These are phyloP conservation scores for Drosophila truncata DNA, from an alignment of 1,140 invertebrate species.

Conservation along the genomic window DNA sequence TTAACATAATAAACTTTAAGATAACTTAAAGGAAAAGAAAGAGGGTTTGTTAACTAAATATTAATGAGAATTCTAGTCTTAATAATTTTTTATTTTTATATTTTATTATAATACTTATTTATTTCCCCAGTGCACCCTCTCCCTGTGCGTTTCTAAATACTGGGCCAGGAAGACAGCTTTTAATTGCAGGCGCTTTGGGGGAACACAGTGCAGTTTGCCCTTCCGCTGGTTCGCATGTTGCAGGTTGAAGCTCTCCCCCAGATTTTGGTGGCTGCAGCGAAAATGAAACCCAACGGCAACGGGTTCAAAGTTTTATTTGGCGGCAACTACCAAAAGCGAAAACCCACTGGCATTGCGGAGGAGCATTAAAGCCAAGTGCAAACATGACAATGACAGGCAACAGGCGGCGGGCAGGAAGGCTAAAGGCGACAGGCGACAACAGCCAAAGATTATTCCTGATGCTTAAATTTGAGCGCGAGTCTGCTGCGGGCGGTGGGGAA, in stretches of 20 bases:
- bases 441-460: constrained; percentile 60
- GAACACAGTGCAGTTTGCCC: constrained; percentile 23
- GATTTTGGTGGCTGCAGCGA: constrained; percentile 1
- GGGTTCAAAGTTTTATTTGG: constrained; percentile 46
- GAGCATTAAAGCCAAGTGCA: constrained; percentile 62
- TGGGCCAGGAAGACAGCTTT: constrained; percentile 33
- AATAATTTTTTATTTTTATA: too few species aligned
- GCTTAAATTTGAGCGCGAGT: constrained; percentile 50
- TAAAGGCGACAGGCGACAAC: constrained; percentile 51
- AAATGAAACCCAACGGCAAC: constrained; percentile 17
- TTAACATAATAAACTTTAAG: too few species aligned
- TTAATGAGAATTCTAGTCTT: too few species aligned
- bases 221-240: constrained; percentile 6
- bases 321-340: constrained; percentile 30
- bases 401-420: constrained; percentile 15
- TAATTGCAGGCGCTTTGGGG: constrained; percentile 53
- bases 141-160: constrained; percentile 6
- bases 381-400: constrained; percentile 63
- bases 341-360: constrained; percentile 27
- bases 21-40: too few species aligned
- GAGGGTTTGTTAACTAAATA: too few species aligned
- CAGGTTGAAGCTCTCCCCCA: background rate
- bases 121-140: constrained; percentile 8
- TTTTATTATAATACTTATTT: too few species aligned
- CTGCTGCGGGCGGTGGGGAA: background rate